phyloP scores from a whole-genome alignment of 2,797 vertebrate species.

The Streptopelia turtur region DNA sequence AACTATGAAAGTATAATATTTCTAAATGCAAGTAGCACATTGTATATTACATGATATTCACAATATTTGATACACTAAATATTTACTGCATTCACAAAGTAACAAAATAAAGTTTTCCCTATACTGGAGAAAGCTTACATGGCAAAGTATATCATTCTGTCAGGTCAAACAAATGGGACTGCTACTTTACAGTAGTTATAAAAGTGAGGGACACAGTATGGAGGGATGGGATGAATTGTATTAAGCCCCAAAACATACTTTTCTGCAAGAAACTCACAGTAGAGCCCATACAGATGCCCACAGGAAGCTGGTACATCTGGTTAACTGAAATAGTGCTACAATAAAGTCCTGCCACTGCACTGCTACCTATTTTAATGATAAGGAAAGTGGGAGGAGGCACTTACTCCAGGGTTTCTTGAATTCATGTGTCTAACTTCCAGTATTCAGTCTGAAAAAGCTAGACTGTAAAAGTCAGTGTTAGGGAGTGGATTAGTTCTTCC shows the following conservation, averaged over 20 bases:
- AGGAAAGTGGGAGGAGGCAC: not conserved
- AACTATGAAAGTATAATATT: not conserved
- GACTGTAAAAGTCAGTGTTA: not conserved
- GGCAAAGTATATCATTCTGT: not conserved
- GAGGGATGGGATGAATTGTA: not conserved
- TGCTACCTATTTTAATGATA: not conserved
- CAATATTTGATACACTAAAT: not conserved
- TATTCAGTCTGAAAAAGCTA: not conserved
- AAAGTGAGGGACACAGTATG: not conserved
- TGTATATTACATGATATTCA: not conserved
- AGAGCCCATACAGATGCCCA: not conserved
- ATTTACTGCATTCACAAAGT: not conserved
- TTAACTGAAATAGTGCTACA: not conserved
- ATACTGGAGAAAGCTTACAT: not conserved
- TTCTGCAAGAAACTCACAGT: not conserved
- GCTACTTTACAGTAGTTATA: not conserved
- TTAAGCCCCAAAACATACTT: not conserved
- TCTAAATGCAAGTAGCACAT: not conserved
- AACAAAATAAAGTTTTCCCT: not conserved
- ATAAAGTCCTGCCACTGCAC: not conserved
- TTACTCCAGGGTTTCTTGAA: not conserved
- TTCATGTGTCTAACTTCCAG: slow-evolving; percentile 1
- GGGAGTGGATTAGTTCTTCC: not conserved
- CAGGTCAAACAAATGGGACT: not conserved
- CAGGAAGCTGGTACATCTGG: not conserved